Evolutionary conservation across 2,113 vertebrate species (phyloP).

Genomic region (Balaeniceps rex): DNA sequence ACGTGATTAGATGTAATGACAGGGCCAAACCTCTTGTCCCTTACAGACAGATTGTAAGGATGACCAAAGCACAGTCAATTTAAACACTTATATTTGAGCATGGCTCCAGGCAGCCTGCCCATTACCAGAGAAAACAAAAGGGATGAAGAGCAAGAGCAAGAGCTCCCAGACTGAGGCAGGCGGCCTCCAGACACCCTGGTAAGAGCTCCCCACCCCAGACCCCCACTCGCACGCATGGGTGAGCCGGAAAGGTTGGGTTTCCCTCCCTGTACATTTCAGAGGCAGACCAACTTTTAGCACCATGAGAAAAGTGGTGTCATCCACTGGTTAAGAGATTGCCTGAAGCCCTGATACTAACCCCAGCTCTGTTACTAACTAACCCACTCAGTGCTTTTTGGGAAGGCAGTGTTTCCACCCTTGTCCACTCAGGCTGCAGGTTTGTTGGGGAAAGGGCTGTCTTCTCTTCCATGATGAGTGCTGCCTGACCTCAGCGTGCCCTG

Average conservation of each 20-base stretch:
- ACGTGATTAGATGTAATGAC: not conserved
- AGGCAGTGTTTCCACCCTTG: not conserved
- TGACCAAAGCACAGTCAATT: not conserved
- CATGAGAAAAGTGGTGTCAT: not conserved
- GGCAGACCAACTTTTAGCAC: not conserved
- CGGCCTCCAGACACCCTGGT: not conserved
- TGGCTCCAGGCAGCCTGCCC: not conserved
- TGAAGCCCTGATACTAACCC: not conserved
- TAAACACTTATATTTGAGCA: not conserved
- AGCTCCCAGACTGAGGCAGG: not conserved
- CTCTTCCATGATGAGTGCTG: not conserved
- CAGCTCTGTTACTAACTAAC: not conserved
- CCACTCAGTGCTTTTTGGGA: not conserved
- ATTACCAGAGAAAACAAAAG: not conserved
- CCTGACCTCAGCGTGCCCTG: not conserved
- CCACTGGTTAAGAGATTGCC: not conserved
- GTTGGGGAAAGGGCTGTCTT: not conserved
- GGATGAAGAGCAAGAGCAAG: not conserved
- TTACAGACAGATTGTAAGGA: not conserved
- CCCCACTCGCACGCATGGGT: fast-evolving
- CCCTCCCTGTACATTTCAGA: not conserved
- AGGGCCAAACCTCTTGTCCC: not conserved
- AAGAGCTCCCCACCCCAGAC: not conserved
- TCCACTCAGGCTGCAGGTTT: not conserved
- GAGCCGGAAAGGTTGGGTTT: not conserved